Evolutionary conservation across 2,113 vertebrate genomes (phyloP).

Genomic region (Rhinolophus ferrumequinum): DNA sequence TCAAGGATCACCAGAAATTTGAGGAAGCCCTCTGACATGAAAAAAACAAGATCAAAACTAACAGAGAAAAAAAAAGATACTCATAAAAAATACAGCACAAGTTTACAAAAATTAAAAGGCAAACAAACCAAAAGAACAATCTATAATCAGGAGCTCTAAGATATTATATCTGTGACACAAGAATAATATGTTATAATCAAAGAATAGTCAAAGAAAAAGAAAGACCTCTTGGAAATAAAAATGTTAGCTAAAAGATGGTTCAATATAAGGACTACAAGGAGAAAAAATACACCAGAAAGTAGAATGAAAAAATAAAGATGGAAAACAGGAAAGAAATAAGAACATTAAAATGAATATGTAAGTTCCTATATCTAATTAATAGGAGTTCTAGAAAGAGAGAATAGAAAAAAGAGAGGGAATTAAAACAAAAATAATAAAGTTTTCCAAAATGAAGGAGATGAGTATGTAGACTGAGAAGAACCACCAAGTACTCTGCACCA

Average conservation of each 20-base stretch:
- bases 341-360: background rate
- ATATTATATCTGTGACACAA: background rate
- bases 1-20: background rate
- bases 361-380: background rate
- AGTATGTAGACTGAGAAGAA: background rate
- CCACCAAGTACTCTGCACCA: background rate
- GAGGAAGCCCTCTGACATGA: background rate
- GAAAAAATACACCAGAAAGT: background rate
- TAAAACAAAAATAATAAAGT: background rate
- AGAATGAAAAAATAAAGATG: background rate
- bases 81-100: background rate
- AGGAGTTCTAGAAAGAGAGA: background rate
- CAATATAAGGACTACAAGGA: background rate
- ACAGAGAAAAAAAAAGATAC: background rate
- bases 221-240: background rate
- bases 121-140: background rate
- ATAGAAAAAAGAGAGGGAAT: background rate
- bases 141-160: background rate
- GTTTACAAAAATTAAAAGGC: background rate
- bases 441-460: background rate
- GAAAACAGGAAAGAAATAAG: background rate
- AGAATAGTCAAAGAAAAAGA: background rate
- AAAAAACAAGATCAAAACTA: background rate
- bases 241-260: background rate
- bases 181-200: background rate